Base-by-base conservation (phyloP, 2,113 vertebrate genomes). In the Anguilla japonica region DNA sequence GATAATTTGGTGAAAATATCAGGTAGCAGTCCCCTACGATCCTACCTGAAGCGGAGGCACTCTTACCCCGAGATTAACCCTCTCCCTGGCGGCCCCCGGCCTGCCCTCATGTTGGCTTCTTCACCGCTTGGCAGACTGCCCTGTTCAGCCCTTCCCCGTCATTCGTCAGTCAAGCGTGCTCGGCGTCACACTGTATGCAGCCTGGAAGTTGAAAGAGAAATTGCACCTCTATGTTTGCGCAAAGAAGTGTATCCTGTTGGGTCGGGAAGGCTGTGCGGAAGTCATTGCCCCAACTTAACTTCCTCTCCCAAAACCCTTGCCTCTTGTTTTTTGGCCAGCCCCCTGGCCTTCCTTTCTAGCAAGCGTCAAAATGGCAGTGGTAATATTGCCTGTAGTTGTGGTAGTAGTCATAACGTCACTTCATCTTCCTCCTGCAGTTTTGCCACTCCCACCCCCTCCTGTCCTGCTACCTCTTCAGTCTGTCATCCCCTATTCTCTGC, bases 231-330 rank as follows among this genome's bases (percentile, higher is more conserved):
- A 88, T 98, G 97, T 89, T 95, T 98, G 34, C 96, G 97, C n/a
- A 98, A 98, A 91, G 97, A 98, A 91, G 96, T 97, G 89, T 97
- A 96, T 89, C 97, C 97, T 0, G 91, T 93, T 71, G 88, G 94
- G 26, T 94, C 94, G 83, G 89, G 91, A 5, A 71, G 90, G 67
- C 71, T 87, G 1, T 89, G 90, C 13, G 92, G 94, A 82, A 9
- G 63, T 16, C 91, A 88, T 14, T 75, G 71, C 26, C 39, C 88
- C 80, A 79, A 93, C 80, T 87, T 91, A 56, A 89, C 89, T 89
- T 92, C 91, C 46, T 91, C 93, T 89, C 71, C 93, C 60, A 81
- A 93, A 0, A 88, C 83, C 22, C 92, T 94, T 0, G 94, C 92
- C 2, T 92, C 91, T 11, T 91, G 88, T 83, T 95, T 95, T 90